These are phyloP conservation scores for Sclerodermus sp. DNA, from an alignment of 2,888 invertebrate genomes.

Conservation along the genomic window DNA sequence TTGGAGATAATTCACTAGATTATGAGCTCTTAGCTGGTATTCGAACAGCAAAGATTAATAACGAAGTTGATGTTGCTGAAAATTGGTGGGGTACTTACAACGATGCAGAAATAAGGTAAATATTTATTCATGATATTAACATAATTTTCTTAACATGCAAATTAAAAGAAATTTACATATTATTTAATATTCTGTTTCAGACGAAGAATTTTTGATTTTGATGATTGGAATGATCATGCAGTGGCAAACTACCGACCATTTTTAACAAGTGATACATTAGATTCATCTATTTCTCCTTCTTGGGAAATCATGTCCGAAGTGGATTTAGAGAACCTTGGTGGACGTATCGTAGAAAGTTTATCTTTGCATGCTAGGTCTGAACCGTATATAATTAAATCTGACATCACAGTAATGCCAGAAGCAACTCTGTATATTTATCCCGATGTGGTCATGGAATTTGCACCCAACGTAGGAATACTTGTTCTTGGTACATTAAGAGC, in stretches of 20 bases:
- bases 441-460: conserved; percentile 90
- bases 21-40: conserved; percentile 93
- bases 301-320: conserved; percentile 64
- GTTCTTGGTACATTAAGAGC: conserved; percentile 90
- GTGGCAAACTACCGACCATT: conserved; percentile 89
- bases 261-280: conserved; percentile 75
- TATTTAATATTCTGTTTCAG: conserved; percentile 16
- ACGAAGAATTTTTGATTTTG: conserved; percentile 91
- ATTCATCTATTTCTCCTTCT: conserved; percentile 74
- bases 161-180: conserved; percentile 1
- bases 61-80: conserved; percentile 82
- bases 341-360: conserved; percentile 71
- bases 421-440: conserved; percentile 83
- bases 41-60: conserved; percentile 83
- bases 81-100: conserved; percentile 96
- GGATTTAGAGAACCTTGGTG: conserved; percentile 73
- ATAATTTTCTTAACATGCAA: not conserved
- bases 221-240: conserved; percentile 99
- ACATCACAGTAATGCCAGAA: conserved; percentile 96
- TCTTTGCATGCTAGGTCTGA: conserved; percentile 65
- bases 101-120: conserved; percentile 69
- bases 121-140: not conserved
- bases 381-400: conserved; percentile 82
- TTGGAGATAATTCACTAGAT: conserved; percentile 79
- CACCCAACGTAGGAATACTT: conserved; percentile 92